Conservation (phyloP, 2,888 invertebrate genomes). For the Cataglyphis albicans region DNA sequence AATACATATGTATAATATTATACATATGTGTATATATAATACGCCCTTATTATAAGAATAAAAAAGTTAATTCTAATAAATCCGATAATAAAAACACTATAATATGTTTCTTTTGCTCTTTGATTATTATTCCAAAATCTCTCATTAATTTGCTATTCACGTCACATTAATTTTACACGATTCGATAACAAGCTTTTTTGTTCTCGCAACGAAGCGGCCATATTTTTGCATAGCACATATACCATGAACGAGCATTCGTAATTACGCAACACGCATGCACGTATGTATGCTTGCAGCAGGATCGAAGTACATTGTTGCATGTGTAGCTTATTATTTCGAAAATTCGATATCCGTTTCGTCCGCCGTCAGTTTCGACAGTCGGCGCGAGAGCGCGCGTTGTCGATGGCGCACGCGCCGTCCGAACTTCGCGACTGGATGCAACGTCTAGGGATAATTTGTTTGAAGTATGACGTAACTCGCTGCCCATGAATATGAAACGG, state of each 20-base stretch:
- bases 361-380: constrained; percentile 39
- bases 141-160: neutral
- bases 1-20: neutral
- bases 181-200: constrained; percentile 9
- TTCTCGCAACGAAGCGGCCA: constrained; percentile 32
- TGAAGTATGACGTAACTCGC: neutral
- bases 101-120: neutral
- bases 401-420: constrained; percentile 24
- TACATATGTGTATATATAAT: neutral
- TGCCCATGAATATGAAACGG: constrained; percentile 16
- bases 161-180: constrained; percentile 5
- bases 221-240: constrained; percentile 32
- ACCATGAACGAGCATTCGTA: constrained; percentile 26
- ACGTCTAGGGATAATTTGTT: constrained; percentile 37
- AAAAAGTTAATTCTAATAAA: neutral
- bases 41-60: neutral
- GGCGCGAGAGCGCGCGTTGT: constrained; percentile 48
- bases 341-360: constrained; percentile 53
- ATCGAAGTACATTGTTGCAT: constrained; percentile 48
- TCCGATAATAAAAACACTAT: neutral
- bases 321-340: constrained; percentile 54
- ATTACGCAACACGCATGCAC: constrained; percentile 50
- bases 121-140: constrained; percentile 6
- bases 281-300: constrained; percentile 27
- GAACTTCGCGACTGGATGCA: neutral